Percentiles rank a stretch among this genome's conserved stretches.
Evolutionary conservation across 2,113 vertebrate genomes (phyloP).

Genomic region (Cercocebus atys): DNA sequence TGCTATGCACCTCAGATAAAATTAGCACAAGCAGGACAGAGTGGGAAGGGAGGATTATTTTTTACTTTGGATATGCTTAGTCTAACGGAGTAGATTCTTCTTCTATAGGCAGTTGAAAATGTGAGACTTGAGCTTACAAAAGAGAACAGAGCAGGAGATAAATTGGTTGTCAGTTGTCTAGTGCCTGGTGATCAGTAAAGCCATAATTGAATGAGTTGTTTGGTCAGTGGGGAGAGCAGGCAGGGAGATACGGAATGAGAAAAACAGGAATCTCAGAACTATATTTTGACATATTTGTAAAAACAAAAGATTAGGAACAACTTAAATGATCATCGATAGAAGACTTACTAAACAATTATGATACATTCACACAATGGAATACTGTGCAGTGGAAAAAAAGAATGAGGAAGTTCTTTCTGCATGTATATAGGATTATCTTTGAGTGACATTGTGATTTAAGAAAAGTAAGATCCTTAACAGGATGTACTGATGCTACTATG

Average conservation of each 20-base stretch:
- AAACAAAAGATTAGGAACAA: not conserved
- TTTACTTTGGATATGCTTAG: not conserved
- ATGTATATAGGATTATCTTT: not conserved
- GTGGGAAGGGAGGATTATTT: not conserved
- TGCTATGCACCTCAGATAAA: not conserved
- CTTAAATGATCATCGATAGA: not conserved
- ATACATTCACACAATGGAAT: not conserved
- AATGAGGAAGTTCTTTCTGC: not conserved
- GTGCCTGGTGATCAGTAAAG: not conserved
- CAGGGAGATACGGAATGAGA: not conserved
- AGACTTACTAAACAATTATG: not conserved
- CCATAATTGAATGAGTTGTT: not conserved
- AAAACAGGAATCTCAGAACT: not conserved
- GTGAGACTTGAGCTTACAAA: not conserved
- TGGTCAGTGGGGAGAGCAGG: not conserved
- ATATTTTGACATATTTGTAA: not conserved
- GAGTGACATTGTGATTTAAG: not conserved
- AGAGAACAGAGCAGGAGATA: not conserved
- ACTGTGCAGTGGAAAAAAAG: not conserved
- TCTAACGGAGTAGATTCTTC: not conserved
- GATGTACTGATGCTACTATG: not conserved
- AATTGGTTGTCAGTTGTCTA: not conserved
- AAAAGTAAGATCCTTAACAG: not conserved
- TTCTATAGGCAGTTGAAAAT: not conserved
- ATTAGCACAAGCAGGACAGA: not conserved